Evolutionary conservation across 2,797 vertebrate genomes (phyloP), one percentile per base, ranked within the genome.

Genomic region (Danio kyathit): DNA sequence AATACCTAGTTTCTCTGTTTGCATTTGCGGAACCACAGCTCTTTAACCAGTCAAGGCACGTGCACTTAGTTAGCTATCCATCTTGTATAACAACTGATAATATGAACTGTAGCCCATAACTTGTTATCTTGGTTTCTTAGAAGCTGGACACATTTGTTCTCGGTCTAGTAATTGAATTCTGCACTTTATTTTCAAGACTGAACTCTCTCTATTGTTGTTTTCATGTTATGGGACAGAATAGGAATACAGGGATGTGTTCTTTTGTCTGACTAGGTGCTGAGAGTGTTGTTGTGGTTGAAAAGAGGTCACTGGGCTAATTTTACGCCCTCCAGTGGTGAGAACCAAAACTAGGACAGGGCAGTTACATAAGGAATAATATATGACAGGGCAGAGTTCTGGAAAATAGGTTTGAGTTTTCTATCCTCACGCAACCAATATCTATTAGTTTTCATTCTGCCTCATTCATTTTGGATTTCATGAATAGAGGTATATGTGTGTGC

Each of bases 311-410:
- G 51, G 89, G 90, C 82, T 90, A 83, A 88, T 88, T 86, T 87
- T 76, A 85, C 89, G 78, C 80, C 67, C 81, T 84, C 43, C 71
- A 74, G 80, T 79, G 71, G 78, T 70, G 76, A 49, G 63, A 74
- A 76, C 76, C 85, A 79, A 82, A 93, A 91, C 87, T 93, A 91
- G 91, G 91, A 76, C 91, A 91, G 86, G 57, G 44, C 89, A 88
- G 86, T 93, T 92, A 86, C 91, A 91, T 89, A 93, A 93, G 86
- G 73, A 51, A 51, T 65, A 43, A 80, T 76, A 51, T 80, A 75
- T 85, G 60, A 64, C 61, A 12, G 4, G 76, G 76, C 72, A 79
- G 64, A 61, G 43, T 48, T 19, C 69, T 64, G 41, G 29, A 83
- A 81, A 79, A 61, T 70, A 17, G 29, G 21, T 46, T 52, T 74